Evolutionary conservation across 2,888 invertebrate species (phyloP), one percentile per base, ranked within the genome.

Genomic region (Lamellibrachia satsuma): DNA sequence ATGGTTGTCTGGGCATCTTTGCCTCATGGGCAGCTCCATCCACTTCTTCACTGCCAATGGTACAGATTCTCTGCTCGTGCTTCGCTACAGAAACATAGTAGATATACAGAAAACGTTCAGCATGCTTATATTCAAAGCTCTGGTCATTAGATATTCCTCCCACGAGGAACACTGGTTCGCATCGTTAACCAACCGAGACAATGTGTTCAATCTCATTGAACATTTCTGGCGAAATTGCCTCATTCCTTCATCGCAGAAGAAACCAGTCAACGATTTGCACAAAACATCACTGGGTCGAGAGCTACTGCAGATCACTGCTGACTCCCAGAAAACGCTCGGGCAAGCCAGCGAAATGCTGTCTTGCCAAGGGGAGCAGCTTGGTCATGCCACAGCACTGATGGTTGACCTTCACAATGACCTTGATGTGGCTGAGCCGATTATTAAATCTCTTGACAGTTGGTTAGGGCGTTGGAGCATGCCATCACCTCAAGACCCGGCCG

Each of bases 401-500:
- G 92, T 93, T 92, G 95, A 95, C 52, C 93, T 95, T 90, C 95
- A 95, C 92, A 94, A 94, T 93, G 95, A 95, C 93, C 93, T 95
- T 55, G 94, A 94, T 92, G 93, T 95, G 91, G 95, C 95, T 8
- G 95, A 95, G 7, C 94, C 94, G 52, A 91, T 95, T 52, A 93
- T 95, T 0, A 93, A 93, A 6, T 95, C 95, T 7, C 91, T 95
- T 39, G 94, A 95, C 39, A 93, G 94, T 9, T 95, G 95, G 95
- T 90, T 95, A 39, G 95, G 95, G 15, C 92, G 94, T 22, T 95
- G 95, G 95, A 93, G 93, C 52, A 92, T 95, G 51, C 95, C 95
- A 22, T 75, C 75, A 75, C 22, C 22, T n/a, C 15, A 75, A 15
- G 75, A 75, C 15, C 75, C 75, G 22, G 75, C n/a, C 22, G 75